These are phyloP conservation scores for Agrotis puta DNA, from an alignment of 2,888 invertebrate species.

Conservation along the genomic window DNA sequence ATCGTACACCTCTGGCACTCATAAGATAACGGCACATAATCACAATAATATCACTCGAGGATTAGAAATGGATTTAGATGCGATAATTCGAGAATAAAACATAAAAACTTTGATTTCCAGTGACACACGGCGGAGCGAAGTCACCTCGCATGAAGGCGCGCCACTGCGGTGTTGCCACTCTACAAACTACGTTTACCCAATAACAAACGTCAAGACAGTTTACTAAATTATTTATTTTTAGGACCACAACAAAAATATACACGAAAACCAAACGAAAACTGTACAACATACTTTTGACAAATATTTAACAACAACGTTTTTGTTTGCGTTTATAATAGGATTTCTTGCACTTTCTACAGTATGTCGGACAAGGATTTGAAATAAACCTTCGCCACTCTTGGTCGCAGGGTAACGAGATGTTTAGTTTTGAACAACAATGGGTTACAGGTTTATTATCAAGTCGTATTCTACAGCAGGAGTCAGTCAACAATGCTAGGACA, in stretches of 20 bases:
- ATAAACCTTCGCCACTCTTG: constrained; percentile 57
- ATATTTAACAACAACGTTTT: constrained; percentile 13
- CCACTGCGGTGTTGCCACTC: constrained; percentile 82
- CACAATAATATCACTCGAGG: constrained; percentile 81
- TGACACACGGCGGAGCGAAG: constrained; percentile 78
- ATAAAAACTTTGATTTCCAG: constrained; percentile 84
- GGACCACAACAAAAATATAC: constrained; percentile 26
- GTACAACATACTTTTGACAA: constrained; percentile 19
- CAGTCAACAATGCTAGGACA: constrained; percentile 66
- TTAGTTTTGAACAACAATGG: constrained; percentile 56
- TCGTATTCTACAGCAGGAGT: constrained; percentile 50
- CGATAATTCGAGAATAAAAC: constrained; percentile 80
- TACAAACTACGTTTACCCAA: constrained; percentile 59
- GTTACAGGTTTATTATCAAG: constrained; percentile 46
- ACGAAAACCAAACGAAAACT: constrained; percentile 12
- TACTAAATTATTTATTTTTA: constrained; percentile 48
- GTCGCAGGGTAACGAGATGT: constrained; percentile 53
- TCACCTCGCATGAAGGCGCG: constrained; percentile 81
- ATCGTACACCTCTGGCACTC: constrained; percentile 84
- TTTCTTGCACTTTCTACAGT: constrained; percentile 69
- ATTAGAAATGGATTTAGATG: constrained; percentile 73
- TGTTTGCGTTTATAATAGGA: constrained; percentile 6
- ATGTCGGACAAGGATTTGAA: constrained; percentile 69
- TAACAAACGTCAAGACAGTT: constrained; percentile 58
- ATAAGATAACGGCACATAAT: constrained; percentile 87